phyloP scores from a whole-genome alignment of 1,140 invertebrate genomes.

The Achroia grisella region DNA sequence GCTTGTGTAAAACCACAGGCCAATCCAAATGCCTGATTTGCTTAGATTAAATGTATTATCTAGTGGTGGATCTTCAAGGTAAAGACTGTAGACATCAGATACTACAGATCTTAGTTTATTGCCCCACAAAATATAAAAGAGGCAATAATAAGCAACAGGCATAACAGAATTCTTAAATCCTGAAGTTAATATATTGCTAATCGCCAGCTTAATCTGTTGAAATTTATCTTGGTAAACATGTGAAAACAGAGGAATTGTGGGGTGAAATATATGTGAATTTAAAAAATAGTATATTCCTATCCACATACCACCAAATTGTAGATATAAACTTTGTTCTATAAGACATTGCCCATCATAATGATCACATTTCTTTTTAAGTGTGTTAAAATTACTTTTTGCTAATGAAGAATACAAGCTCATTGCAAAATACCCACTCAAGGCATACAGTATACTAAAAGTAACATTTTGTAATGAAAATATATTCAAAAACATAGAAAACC shows the following conservation, averaged over 20 bases:
- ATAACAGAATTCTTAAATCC: constrained; percentile 75
- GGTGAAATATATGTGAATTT: constrained; percentile 70
- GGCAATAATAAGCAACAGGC: constrained; percentile 76
- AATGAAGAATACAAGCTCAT: constrained; percentile 78
- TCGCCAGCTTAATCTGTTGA: constrained; percentile 75
- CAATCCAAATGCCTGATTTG: constrained; percentile 74
- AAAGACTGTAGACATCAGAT: constrained; percentile 63
- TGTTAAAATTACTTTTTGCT: constrained; percentile 69
- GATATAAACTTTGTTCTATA: constrained; percentile 69
- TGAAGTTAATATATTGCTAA: constrained; percentile 73
- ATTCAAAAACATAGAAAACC: constrained; percentile 76
- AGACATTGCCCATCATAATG: constrained; percentile 54
- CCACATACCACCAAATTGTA: constrained; percentile 80
- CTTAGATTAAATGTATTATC: constrained; percentile 72
- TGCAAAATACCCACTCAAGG: constrained; percentile 75
- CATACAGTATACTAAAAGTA: constrained; percentile 73
- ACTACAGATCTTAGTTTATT: constrained; percentile 56
- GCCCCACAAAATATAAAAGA: constrained; percentile 76
- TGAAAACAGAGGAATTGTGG: constrained; percentile 77
- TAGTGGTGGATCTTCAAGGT: constrained; percentile 70
- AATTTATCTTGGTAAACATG: constrained; percentile 80
- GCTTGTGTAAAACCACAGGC: constrained; percentile 79
- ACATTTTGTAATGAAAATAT: constrained; percentile 77
- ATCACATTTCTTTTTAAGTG: constrained; percentile 61
- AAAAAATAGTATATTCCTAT: constrained; percentile 81